A percentile compares a stretch with the other conserved stretches of the same genome.
phyloP scores from a whole-genome alignment of 2,797 vertebrate species.

The Salarias fasciatus region DNA sequence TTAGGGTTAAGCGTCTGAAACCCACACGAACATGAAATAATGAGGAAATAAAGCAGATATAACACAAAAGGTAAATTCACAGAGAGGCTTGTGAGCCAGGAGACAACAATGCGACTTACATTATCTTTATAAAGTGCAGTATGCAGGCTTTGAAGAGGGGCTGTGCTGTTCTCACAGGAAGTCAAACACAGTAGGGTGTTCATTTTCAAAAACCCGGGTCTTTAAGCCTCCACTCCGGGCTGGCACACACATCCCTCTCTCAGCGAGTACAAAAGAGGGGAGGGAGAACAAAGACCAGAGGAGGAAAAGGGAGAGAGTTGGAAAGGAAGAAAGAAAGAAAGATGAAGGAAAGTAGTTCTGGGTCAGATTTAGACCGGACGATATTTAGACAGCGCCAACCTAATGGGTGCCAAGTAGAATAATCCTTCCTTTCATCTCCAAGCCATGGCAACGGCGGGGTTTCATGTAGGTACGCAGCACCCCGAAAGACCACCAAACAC shows the following conservation, averaged over 20 bases:
- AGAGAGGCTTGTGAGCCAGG: constrained; percentile 9
- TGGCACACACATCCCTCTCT: constrained; percentile 47
- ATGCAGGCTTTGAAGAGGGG: constrained; percentile 61
- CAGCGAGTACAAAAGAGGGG: constrained; percentile 21
- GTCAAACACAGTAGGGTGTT: constrained; percentile 65
- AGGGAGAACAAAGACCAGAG: constrained; percentile 49
- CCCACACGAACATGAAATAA: constrained; percentile 2
- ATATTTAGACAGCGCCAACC: constrained; percentile 41
- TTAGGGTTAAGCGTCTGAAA: neutral
- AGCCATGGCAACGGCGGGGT: constrained; percentile 50
- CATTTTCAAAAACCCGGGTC: constrained; percentile 49
- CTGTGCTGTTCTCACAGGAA: constrained; percentile 66
- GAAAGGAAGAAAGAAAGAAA: constrained; percentile 36
- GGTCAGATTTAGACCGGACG: constrained; percentile 62
- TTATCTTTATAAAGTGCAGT: constrained; percentile 39
- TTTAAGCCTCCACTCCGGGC: constrained; percentile 46
- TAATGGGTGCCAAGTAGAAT: constrained; percentile 56
- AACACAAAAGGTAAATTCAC: constrained; percentile 21
- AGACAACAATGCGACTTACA: constrained; percentile 43
- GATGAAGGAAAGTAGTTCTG: constrained; percentile 60
- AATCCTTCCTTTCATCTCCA: constrained; percentile 64
- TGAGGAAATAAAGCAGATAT: constrained; percentile 4
- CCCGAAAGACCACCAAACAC: constrained; percentile 22
- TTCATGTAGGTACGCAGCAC: constrained; percentile 40
- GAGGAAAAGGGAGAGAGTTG: constrained; percentile 14